Evolutionary conservation across 2,113 vertebrate genomes (phyloP).

Genomic region (Garra rufa): DNA sequence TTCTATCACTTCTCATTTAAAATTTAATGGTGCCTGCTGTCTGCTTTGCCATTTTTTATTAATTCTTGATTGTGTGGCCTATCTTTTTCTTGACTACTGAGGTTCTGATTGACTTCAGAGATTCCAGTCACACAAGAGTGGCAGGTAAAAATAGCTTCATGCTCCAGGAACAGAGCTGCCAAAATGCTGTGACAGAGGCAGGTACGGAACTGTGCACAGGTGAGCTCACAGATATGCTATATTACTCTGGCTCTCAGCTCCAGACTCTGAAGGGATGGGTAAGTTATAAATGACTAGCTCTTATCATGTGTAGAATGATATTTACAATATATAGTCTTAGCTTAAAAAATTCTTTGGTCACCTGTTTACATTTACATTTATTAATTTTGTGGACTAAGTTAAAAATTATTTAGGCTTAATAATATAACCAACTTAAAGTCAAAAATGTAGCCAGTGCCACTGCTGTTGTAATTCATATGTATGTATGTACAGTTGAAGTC

Average conservation of each 20-base stretch:
- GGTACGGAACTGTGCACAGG: background rate
- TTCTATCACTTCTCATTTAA: background rate
- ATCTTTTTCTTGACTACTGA: background rate
- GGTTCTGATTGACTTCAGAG: conserved; percentile 6
- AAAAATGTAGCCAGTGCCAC: too few species aligned
- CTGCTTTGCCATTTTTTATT: background rate
- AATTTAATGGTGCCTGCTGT: background rate
- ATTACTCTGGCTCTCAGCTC: background rate
- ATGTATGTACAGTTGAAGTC: too few species aligned
- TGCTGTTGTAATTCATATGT: too few species aligned
- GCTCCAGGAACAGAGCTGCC: background rate
- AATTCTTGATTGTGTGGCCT: background rate
- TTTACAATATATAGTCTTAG: background rate
- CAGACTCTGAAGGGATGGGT: background rate
- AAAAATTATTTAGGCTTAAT: too few species aligned
- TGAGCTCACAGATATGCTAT: background rate
- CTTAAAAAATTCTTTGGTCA: background rate
- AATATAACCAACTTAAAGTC: too few species aligned
- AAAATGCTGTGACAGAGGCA: background rate
- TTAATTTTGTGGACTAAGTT: too few species aligned
- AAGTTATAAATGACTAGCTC: background rate
- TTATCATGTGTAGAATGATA: background rate
- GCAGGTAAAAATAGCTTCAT: conserved; percentile 24
- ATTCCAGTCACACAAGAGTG: conserved; percentile 30
- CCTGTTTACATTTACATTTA: background rate